Evolutionary conservation across 2,113 vertebrate genomes (phyloP).

Genomic region (Erythrocercus mccallii): DNA sequence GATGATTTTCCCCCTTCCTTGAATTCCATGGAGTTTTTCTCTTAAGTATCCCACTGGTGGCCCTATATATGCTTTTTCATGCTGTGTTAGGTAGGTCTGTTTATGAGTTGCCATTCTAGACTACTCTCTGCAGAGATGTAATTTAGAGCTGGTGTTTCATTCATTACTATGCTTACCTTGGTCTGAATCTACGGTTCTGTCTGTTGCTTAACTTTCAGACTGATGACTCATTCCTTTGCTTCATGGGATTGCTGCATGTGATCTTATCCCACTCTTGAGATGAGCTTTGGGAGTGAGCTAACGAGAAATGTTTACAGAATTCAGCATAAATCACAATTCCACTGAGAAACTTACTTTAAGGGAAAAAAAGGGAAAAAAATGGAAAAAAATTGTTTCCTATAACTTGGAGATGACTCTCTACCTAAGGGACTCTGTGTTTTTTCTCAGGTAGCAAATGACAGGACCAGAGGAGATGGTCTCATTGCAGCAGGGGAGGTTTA

Average conservation of each 20-base stretch:
- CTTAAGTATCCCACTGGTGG: background rate
- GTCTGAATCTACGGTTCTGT: background rate
- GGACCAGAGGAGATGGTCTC: background rate
- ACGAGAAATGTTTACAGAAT: constrained; percentile 11
- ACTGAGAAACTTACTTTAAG: background rate
- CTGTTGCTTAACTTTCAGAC: constrained; percentile 4
- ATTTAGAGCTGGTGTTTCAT: constrained; percentile 18
- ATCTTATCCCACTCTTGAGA: background rate
- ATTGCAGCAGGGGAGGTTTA: background rate
- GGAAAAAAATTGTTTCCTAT: background rate
- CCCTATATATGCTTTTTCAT: background rate
- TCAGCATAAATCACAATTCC: background rate
- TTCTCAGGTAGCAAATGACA: background rate
- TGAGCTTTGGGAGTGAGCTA: constrained; percentile 31
- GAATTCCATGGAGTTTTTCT: background rate
- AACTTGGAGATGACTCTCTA: background rate
- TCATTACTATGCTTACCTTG: constrained; percentile 36
- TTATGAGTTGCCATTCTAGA: background rate
- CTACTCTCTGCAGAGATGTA: background rate
- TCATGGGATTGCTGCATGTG: constrained; percentile 1
- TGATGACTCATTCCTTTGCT: constrained; percentile 59
- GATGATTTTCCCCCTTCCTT: background rate
- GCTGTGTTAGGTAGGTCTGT: background rate
- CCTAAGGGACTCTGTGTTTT: background rate
- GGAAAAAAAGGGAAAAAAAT: accelerated